Percentiles rank a stretch among this genome's conserved stretches.
Evolutionary conservation across 1,140 invertebrate species (phyloP).

Genomic region (Vanessa tameamea): DNA sequence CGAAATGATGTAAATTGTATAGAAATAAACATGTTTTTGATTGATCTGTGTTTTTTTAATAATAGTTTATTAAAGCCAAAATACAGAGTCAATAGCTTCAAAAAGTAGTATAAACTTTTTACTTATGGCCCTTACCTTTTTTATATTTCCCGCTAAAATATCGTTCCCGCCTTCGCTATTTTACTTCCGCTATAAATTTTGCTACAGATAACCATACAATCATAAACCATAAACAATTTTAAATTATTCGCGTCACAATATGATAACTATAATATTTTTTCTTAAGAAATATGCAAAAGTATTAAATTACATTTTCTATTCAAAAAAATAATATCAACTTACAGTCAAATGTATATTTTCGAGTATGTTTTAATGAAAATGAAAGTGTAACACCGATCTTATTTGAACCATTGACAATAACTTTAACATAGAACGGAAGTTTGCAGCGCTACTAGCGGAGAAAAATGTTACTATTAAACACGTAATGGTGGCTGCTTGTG

Average conservation of each 20-base stretch:
- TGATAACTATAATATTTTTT: no score
- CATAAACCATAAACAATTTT: background rate
- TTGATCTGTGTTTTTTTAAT: conserved; percentile 38
- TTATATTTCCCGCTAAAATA: conserved; percentile 24
- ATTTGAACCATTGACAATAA: conserved; percentile 22
- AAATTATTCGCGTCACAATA: background rate
- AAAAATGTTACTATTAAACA: conserved; percentile 33
- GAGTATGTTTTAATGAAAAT: background rate
- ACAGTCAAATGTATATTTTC: no score
- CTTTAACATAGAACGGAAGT: conserved; percentile 21
- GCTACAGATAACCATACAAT: background rate
- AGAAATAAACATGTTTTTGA: conserved; percentile 77
- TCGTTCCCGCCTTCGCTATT: background rate
- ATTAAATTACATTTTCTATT: no score
- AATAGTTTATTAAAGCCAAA: background rate
- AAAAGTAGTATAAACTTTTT: background rate
- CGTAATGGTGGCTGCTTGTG: conserved; percentile 76
- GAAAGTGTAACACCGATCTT: background rate
- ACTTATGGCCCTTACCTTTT: background rate
- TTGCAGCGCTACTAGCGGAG: conserved; percentile 32
- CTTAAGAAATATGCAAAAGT: no score
- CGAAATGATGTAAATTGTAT: conserved; percentile 72
- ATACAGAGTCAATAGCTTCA: background rate
- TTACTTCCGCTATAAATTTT: background rate
- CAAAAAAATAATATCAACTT: no score